Percentiles rank a stretch among this genome's conserved stretches.
Evolutionary conservation across 2,797 vertebrate species (phyloP).

Genomic region (Trichosurus vulpecula): DNA sequence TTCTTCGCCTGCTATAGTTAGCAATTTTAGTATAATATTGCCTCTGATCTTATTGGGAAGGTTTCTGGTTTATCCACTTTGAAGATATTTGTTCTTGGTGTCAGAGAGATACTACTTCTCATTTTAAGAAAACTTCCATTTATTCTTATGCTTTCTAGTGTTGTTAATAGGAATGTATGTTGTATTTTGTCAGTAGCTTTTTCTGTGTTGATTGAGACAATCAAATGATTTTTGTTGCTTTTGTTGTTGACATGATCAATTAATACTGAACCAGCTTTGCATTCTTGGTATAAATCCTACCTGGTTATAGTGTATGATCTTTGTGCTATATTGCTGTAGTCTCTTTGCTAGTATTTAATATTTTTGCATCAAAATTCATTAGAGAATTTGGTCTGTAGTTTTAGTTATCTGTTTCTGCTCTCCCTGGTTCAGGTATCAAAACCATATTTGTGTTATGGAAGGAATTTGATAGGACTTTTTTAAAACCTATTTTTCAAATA

Average conservation of each 20-base stretch:
- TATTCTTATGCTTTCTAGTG: not conserved
- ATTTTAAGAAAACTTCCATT: not conserved
- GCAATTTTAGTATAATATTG: not conserved
- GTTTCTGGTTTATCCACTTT: not conserved
- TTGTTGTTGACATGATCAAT: not conserved
- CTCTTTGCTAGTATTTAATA: not conserved
- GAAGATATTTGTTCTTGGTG: not conserved
- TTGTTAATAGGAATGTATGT: not conserved
- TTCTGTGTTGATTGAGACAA: not conserved
- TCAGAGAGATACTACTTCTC: not conserved
- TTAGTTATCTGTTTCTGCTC: not conserved
- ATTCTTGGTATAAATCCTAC: not conserved
- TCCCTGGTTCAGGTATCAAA: not conserved
- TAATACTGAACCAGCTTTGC: not conserved
- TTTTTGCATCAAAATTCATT: not conserved
- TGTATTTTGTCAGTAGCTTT: not conserved
- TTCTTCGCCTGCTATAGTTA: not conserved
- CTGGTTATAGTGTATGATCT: not conserved
- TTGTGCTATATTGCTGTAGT: not conserved
- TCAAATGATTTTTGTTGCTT: not conserved
- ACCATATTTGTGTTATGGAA: not conserved
- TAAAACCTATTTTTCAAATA: not conserved
- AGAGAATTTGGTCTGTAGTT: not conserved
- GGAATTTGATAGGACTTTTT: not conserved
- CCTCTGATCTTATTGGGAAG: not conserved